Evolutionary conservation across 2,888 invertebrate species (phyloP).

Genomic region (Branchipolynoe longqiensis): DNA sequence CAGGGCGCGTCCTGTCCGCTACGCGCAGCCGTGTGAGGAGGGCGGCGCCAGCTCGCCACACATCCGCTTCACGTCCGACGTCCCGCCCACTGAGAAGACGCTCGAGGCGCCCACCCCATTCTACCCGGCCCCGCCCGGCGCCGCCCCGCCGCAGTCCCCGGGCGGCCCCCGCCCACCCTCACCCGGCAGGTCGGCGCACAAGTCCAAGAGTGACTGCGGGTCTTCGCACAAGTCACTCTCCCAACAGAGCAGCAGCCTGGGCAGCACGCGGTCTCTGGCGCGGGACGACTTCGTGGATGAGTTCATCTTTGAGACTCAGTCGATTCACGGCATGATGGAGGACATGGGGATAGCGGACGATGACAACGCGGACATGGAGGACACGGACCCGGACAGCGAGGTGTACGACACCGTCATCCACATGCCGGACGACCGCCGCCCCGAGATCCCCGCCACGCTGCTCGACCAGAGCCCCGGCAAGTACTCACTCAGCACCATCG

Average conservation of each 20-base stretch:
- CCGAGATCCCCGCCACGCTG: conserved; percentile 46
- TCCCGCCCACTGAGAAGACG: conserved; percentile 26
- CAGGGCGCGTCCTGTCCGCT: background rate
- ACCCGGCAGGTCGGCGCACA: background rate
- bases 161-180: background rate
- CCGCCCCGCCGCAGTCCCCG: background rate
- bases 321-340: conserved; percentile 64
- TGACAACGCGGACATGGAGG: conserved; percentile 39
- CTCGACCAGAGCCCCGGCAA: background rate
- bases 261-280: conserved; percentile 24
- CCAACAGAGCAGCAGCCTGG: conserved; percentile 35
- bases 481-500: background rate
- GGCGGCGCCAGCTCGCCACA: conserved; percentile 41
- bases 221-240: conserved; percentile 7
- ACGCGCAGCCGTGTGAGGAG: conserved; percentile 5
- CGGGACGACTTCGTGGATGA: conserved; percentile 65
- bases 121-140: conserved; percentile 21
- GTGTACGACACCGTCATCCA: conserved; percentile 50
- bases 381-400: conserved; percentile 50
- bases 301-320: conserved; percentile 66
- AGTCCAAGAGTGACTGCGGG: background rate
- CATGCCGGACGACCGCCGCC: conserved; percentile 41
- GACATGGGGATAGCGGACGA: conserved; percentile 52
- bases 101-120: conserved; percentile 47
- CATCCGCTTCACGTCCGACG: conserved; percentile 36